A percentile compares a stretch with the other conserved stretches of the same genome.
These are phyloP conservation scores for Drosophila fuyamai DNA, from an alignment of 1,140 invertebrate genomes.

Conservation along the genomic window DNA sequence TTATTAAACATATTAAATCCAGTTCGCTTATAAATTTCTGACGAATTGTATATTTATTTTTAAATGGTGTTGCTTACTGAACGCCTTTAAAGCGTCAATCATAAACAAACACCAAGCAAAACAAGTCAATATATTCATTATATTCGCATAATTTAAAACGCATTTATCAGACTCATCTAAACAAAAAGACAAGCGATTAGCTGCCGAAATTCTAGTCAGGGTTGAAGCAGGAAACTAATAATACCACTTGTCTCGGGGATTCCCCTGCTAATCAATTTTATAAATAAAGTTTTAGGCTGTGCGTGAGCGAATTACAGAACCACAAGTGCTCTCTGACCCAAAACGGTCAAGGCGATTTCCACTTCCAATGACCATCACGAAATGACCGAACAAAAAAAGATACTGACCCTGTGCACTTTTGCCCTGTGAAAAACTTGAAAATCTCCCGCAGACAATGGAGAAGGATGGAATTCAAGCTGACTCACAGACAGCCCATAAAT, in stretches of 20 bases:
- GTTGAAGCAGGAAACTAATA: slow-evolving; percentile 53
- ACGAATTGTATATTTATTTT: not conserved
- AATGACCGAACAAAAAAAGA: slow-evolving; percentile 13
- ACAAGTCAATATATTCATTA: not conserved
- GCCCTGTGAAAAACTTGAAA: slow-evolving; percentile 30
- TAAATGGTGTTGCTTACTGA: not conserved
- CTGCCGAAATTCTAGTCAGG: slow-evolving; percentile 30
- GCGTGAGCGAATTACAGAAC: slow-evolving; percentile 20
- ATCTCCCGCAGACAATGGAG: slow-evolving; percentile 34
- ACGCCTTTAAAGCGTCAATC: not conserved
- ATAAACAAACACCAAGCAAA: slow-evolving; percentile 1
- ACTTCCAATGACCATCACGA: slow-evolving; percentile 27
- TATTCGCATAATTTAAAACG: slow-evolving; percentile 1
- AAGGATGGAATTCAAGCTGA: slow-evolving; percentile 19
- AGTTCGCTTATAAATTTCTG: not conserved
- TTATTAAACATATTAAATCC: not conserved
- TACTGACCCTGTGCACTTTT: slow-evolving; percentile 50
- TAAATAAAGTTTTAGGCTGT: slow-evolving; percentile 3
- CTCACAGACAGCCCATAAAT: slow-evolving; percentile 40
- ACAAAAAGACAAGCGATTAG: slow-evolving; percentile 5
- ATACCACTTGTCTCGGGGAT: slow-evolving; percentile 25
- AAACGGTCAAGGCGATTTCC: slow-evolving; percentile 41
- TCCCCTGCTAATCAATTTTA: slow-evolving; percentile 17
- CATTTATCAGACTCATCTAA: not conserved
- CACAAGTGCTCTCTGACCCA: slow-evolving; percentile 35